Base-by-base conservation (phyloP, 2,888 invertebrate genomes). In the Pseudoips prasinana region DNA sequence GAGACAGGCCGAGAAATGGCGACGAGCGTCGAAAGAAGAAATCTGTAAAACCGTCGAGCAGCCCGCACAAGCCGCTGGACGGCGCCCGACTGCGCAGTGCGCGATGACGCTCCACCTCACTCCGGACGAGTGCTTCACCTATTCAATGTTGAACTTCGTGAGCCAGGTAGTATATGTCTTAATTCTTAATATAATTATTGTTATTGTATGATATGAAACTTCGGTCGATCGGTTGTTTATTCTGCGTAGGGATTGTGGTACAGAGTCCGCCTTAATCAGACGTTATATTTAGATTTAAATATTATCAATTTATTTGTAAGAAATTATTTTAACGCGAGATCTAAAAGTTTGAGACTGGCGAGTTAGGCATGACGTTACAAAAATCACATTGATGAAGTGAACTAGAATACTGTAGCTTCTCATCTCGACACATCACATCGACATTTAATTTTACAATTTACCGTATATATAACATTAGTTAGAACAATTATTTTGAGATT, bases 11-110 rank as follows among this genome's bases (percentile, higher is more conserved):
- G 6, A 67, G 62, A 43, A 60, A 46, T 25, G 74, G 71, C 51
- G 76, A 73, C 18, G 76, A 72, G 42, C 64, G 60, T 37, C 58
- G 64, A 30, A 81, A 69, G 61, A 73, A 58, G 39, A 66, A 57
- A 20, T 45, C 63, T 18, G 58, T 64, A 10, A 78, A 75, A 53
- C 47, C 64, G 29, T 67, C 71, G 32, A 51, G 65, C 35, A 61
- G 60, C 42, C 43, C 77, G 37, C 58, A 31, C 54, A 62, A 71
- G 45, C 60, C 73, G 11, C 71, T 66, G 33, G 80, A 83, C 28
- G 67, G 77, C 9, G 72, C 83, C n/a, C 69, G 91, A 37, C 60
- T 91, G 53, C 81, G 91, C 42, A 90, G 90, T 60, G 80, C 90
- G 29, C 89, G 88, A 79, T 88, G 83, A 89, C 73, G 47, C 10